phyloP scores from a whole-genome alignment of 37 sponge, comb jelly and placozoan genomes.

The Cliona cf. orientalis region DNA sequence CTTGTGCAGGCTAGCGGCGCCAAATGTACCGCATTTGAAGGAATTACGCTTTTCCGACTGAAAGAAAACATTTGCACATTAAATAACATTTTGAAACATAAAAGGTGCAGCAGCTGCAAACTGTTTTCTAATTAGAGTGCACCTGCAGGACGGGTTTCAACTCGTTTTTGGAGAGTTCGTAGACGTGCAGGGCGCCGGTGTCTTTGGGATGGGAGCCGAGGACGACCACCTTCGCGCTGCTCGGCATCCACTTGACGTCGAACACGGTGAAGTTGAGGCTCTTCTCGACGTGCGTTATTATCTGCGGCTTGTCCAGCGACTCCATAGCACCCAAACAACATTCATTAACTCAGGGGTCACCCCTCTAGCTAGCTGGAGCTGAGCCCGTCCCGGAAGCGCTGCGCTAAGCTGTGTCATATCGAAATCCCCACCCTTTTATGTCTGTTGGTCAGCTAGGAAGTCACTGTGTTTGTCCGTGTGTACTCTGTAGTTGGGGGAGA shows the following conservation, averaged over 20 bases:
- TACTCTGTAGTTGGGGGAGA: no score
- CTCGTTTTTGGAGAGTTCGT: slow-evolving; percentile 91
- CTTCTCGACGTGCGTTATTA: slow-evolving; percentile 94
- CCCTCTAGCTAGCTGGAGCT: background rate
- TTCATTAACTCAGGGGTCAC: background rate
- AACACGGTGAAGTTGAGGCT: slow-evolving; percentile 90
- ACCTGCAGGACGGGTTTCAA: slow-evolving; percentile 81
- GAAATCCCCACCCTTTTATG: no score
- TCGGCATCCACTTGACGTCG: slow-evolving; percentile 95
- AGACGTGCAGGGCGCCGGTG: slow-evolving; percentile 96
- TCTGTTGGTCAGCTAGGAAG: no score
- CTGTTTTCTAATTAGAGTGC: slow-evolving; percentile 16
- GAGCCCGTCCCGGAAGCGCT: background rate
- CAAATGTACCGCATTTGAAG: slow-evolving; percentile 97
- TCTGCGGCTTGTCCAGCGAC: slow-evolving; percentile 91
- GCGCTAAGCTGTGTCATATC: no score
- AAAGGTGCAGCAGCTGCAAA: background rate
- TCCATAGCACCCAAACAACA: slow-evolving; percentile 46
- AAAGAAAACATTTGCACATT: background rate
- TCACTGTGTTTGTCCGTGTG: no score
- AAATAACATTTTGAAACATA: background rate
- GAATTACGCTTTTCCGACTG: slow-evolving; percentile 90
- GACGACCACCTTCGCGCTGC: slow-evolving; percentile 95
- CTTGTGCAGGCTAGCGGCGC: slow-evolving; percentile 87
- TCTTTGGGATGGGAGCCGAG: slow-evolving; percentile 94